Percentiles rank a stretch among this genome's conserved stretches.
phyloP scores from a whole-genome alignment of 2,888 invertebrate genomes.

The Andrena flavipes region DNA sequence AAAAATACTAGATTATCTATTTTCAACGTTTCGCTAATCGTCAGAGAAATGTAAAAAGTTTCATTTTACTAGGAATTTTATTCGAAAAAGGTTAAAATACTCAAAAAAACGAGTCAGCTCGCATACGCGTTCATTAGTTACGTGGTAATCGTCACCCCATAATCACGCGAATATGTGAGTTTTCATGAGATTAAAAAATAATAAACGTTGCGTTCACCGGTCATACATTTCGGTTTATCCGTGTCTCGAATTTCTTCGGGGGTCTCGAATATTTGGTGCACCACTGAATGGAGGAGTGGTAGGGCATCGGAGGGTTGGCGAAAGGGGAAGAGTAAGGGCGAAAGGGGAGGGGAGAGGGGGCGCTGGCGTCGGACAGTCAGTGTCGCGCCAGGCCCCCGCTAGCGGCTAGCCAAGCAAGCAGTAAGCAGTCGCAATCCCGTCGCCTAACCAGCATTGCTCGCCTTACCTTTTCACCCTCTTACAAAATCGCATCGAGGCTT shows the following conservation, averaged over 20 bases:
- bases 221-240: too few species aligned
- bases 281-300: conserved; percentile 77
- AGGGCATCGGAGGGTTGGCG: conserved; percentile 57
- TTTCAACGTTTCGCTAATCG: background rate
- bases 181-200: too few species aligned
- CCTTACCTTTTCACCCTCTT: conserved; percentile 86
- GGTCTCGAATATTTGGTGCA: background rate
- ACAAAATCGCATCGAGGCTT: conserved; percentile 79
- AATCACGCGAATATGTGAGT: too few species aligned
- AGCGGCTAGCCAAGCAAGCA: conserved; percentile 80
- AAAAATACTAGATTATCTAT: too few species aligned
- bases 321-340: conserved; percentile 30
- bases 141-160: too few species aligned
- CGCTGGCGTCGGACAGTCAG: conserved; percentile 87
- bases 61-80: background rate
- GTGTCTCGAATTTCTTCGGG: background rate
- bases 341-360: conserved; percentile 85
- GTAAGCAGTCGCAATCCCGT: conserved; percentile 82
- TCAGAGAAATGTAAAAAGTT: too few species aligned
- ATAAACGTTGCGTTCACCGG: too few species aligned
- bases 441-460: conserved; percentile 83
- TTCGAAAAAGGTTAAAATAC: too few species aligned
- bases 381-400: conserved; percentile 88
- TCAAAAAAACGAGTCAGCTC: too few species aligned
- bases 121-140: too few species aligned